Conservation (phyloP, 2,113 vertebrate species). For the Lepus timidus region DNA sequence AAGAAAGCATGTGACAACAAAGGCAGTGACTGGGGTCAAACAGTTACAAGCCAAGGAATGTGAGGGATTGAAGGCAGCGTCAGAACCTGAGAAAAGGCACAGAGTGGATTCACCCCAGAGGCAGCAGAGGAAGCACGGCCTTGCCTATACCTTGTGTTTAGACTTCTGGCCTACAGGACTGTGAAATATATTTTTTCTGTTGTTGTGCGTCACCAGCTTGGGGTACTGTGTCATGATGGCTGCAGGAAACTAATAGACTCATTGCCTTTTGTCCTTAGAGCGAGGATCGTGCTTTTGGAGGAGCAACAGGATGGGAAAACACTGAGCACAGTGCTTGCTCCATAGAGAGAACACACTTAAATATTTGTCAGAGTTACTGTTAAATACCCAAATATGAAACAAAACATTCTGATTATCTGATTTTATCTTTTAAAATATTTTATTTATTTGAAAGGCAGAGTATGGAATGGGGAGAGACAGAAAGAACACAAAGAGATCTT, state of each 20-base stretch:
- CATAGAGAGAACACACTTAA: not conserved
- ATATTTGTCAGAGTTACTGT: conserved; percentile 46
- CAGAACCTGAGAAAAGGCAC: not conserved
- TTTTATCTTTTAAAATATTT: no score
- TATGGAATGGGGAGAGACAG: no score
- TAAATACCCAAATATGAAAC: conserved; percentile 3
- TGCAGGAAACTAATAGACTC: not conserved
- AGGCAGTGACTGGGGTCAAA: not conserved
- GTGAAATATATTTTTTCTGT: not conserved
- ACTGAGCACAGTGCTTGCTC: not conserved
- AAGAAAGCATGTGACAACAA: not conserved
- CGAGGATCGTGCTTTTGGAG: not conserved
- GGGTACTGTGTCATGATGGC: not conserved
- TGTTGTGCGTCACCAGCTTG: not conserved
- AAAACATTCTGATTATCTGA: conserved; percentile 26
- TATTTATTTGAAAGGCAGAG: no score
- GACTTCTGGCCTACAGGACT: not conserved
- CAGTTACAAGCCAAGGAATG: not conserved
- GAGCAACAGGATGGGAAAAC: not conserved
- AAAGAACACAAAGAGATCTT: no score
- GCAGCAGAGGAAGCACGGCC: not conserved
- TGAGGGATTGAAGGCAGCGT: no score
- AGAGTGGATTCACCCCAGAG: not conserved
- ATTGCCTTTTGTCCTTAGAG: not conserved
- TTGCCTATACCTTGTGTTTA: not conserved